Conservation (phyloP, 2,797 vertebrate genomes). For the Lacerta agilis region DNA sequence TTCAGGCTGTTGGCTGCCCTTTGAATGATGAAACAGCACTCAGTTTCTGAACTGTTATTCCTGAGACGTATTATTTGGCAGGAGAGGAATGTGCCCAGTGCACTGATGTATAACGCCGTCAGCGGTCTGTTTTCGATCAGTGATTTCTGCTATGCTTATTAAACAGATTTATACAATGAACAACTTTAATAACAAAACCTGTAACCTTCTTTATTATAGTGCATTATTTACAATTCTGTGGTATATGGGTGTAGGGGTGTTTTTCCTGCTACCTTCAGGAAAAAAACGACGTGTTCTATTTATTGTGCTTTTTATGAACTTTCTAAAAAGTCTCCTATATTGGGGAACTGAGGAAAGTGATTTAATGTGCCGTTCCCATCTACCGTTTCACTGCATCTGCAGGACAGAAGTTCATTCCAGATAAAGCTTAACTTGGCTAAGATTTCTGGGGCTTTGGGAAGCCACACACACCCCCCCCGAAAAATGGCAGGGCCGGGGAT, state of each 20-base stretch:
- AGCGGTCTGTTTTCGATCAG: conserved; percentile 86
- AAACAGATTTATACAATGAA: conserved; percentile 87
- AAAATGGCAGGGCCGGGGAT: not conserved
- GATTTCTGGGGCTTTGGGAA: not conserved
- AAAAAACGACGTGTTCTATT: conserved; percentile 74
- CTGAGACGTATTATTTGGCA: conserved; percentile 79
- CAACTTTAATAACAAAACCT: conserved; percentile 85
- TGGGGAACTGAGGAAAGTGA: conserved; percentile 30
- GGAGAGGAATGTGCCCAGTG: conserved; percentile 78
- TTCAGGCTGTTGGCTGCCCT: conserved; percentile 68
- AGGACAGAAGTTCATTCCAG: not conserved
- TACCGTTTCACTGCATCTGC: not conserved
- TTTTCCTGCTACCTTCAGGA: conserved; percentile 78
- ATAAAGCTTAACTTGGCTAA: not conserved
- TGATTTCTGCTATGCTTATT: conserved; percentile 83
- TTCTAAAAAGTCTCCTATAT: conserved; percentile 63
- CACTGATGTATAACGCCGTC: conserved; percentile 81
- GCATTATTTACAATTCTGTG: conserved; percentile 81
- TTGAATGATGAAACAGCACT: conserved; percentile 77
- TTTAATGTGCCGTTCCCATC: not conserved
- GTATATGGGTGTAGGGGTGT: conserved; percentile 14
- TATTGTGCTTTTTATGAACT: conserved; percentile 75
- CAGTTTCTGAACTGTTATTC: conserved; percentile 78
- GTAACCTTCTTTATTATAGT: conserved; percentile 85
- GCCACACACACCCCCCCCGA: not conserved